These are phyloP conservation scores for Trichonephila clavata DNA, from an alignment of 1,140 invertebrate species.

Conservation along the genomic window DNA sequence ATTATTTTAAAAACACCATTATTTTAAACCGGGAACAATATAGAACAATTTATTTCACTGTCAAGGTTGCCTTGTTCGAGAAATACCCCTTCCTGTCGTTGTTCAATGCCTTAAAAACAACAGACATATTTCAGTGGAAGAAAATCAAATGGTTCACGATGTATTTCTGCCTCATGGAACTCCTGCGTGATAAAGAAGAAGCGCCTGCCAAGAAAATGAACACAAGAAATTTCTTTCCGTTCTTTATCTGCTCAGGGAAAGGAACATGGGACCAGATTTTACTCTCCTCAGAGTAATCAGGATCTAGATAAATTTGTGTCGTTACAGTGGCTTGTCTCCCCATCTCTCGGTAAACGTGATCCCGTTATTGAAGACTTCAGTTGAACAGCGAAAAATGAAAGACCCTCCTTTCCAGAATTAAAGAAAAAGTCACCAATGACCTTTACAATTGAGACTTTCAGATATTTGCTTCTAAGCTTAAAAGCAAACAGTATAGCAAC, in stretches of 20 bases:
- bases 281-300: conserved; percentile 44
- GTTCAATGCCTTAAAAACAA: conserved; percentile 9
- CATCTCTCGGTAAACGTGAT: conserved; percentile 19
- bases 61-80: not conserved
- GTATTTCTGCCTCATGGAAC: conserved; percentile 48
- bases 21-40: not conserved
- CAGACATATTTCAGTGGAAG: not conserved
- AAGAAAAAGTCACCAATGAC: conserved; percentile 22
- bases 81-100: not conserved
- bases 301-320: conserved; percentile 58
- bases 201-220: conserved; percentile 48
- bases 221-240: conserved; percentile 41
- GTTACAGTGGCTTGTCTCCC: conserved; percentile 36
- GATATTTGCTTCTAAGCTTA: conserved; percentile 28
- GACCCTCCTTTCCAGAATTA: conserved; percentile 24
- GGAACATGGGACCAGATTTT: conserved; percentile 10
- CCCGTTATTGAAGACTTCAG: conserved; percentile 24
- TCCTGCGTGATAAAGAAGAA: conserved; percentile 42
- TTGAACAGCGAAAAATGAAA: not conserved
- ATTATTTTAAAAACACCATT: not conserved
- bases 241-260: conserved; percentile 42
- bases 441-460: too few relatives aligned
- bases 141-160: conserved; percentile 19
- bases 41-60: not conserved
- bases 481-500: not conserved